Evolutionary conservation across 2,888 invertebrate genomes (phyloP), one percentile per base, ranked within the genome.

Genomic region (Oxycera nigricornis): DNA sequence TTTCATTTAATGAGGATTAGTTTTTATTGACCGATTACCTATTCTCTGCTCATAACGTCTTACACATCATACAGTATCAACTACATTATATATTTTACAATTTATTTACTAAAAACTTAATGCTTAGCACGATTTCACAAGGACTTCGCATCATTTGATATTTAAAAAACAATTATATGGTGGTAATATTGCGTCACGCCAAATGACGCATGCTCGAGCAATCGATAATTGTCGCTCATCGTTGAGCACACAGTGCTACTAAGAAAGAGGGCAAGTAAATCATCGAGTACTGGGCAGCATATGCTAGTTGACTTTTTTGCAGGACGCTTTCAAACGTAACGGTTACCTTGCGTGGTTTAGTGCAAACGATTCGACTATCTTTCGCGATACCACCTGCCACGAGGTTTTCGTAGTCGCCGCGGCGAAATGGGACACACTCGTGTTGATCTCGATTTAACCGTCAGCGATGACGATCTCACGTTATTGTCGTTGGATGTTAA

Each of bases 361-460:
- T n/a, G 2, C 46, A 14, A 46, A 46, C 14, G 3, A 46, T 46
- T 46, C 46, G 62, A 76, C 76, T 79, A 79, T 77, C 78, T 77
- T 73, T 79, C 78, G 28, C 78, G 77, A 76, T 79, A 79, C 78
- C 78, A 79, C 52, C 77, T 50, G 24, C 78, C 78, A 30, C 78
- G 72, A 11, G 78, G 78, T 72, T 79, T 78, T 26, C 78, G 62
- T 61, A 79, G 72, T 67, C 76, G 73, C 68, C 77, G 62, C 3
- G 78, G 78, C n/a, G 78, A 79, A 31, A 74, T 39, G 28, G 73
- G 75, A 22, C 52, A 52, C 31, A 22, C 35, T 11, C 22, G 6
- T 20, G 31, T 22, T 0, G 70, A 24, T 11, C 68, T 68, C 1
- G 50, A 46, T 30, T 68, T 68, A 3, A 20, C 14, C n/a, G 68